Base-by-base conservation (phyloP, 1,140 invertebrate species). In the Caligus rogercresseyi region DNA sequence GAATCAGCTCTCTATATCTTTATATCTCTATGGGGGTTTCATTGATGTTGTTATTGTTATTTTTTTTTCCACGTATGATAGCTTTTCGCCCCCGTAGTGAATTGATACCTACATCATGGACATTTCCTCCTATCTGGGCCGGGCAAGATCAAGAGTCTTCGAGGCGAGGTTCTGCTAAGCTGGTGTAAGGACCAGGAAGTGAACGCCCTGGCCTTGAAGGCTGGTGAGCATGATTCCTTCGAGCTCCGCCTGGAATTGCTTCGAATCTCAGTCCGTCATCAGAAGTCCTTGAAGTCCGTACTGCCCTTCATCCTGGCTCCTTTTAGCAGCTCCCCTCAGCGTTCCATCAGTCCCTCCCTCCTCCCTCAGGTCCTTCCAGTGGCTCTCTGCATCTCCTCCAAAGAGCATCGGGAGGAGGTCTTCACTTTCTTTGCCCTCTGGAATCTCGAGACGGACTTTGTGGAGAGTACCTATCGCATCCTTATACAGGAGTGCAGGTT, bases 401-500 rank as follows among this genome's bases (percentile, higher is more conserved):
- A 43, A n/a, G 31, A 43, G 31, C 7, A 43, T 43, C 7, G 31
- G n/a, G n/a, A 43, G 7, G n/a, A 43, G 31, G 31, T n/a, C n/a
- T 43, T 43, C n/a, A n/a, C 31, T 43, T 11, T 43, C 7, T 43
- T n/a, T n/a, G n/a, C n/a, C n/a, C n/a, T n/a, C n/a, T n/a, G n/a
- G n/a, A n/a, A n/a, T n/a, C n/a, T 43, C 31, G 31, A 43, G 31
- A 43, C n/a, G 31, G 31, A 43, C 7, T 11, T 7, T 43, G 31
- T n/a, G 7, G 7, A n/a, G 7, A 43, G 31, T 43, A n/a, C 31
- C 31, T n/a, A 11, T 43, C 31, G n/a, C n/a, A 43, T 43, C n/a
- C 31, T 43, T 43, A 43, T 43, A 11, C 31, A 43, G n/a, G 31
- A n/a, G 31, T 43, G n/a, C n/a, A 43, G 54, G 4, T 63, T 57